Conservation (phyloP, 2,888 invertebrate species). For the Amiota minor region DNA sequence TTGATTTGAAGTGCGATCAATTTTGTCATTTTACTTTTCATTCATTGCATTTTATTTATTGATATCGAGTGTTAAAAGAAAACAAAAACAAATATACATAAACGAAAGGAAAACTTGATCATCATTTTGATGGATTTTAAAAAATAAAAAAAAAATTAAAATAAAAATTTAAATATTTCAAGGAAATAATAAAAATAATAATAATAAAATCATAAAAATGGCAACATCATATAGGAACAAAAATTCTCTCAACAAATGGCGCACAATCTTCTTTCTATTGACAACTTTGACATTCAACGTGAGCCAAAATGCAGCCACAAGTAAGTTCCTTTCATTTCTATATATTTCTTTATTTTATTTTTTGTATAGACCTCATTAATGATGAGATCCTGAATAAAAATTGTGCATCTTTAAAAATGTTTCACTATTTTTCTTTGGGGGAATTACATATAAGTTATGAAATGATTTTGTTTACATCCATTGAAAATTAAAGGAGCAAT, state of each 20-base stretch:
- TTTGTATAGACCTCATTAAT: neutral
- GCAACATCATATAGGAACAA: conserved; percentile 1
- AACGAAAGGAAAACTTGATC: neutral
- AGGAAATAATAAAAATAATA: neutral
- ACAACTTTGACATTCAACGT: conserved; percentile 26
- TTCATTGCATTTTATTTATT: conserved; percentile 8
- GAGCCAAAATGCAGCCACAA: conserved; percentile 1
- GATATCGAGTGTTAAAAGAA: conserved; percentile 14
- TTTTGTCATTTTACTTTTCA: neutral
- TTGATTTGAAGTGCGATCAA: conserved; percentile 4
- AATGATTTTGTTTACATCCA: no score
- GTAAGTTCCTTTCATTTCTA: conserved; percentile 18
- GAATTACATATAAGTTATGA: neutral
- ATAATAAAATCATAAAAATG: conserved; percentile 12
- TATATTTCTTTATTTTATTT: neutral
- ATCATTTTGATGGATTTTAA: neutral
- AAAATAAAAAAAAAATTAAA: neutral
- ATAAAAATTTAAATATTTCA: neutral
- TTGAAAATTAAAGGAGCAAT: no score
- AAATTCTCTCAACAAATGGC: conserved; percentile 13
- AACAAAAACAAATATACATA: neutral
- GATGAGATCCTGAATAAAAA: no score
- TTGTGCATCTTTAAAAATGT: neutral
- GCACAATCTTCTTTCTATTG: conserved; percentile 11
- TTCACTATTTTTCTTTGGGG: neutral